Base-by-base conservation (phyloP, 1,140 invertebrate genomes). In the Drosophila punjabiensis region DNA sequence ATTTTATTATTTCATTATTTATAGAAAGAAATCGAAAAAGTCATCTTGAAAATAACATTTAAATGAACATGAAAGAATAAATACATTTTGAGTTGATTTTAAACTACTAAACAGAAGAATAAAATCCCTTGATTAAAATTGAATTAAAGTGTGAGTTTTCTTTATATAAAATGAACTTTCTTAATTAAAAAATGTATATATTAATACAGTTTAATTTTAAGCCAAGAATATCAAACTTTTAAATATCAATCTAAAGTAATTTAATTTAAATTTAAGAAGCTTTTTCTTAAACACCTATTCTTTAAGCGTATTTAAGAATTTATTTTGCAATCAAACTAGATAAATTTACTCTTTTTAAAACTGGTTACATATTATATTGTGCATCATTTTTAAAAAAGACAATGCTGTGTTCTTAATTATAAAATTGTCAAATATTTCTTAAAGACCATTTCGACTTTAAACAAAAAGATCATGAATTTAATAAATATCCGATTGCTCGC, bases 41-140 rank as follows among this genome's bases (percentile, higher is more conserved):
- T 79, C 67, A 79, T 76, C 76, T 70, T 63, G 60, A 59, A 78
- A 85, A 78, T 73, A 66, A 30, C 14, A n/a, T 11, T 41, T 7
- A 30, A 33, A 11, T 8, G 41, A 35, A 24, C 58, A 20, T 18
- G 5, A 7, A 39, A 52, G 52, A 41, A 35, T 0, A 13, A 0
- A 50, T 7, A 14, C 5, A 16, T n/a, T 48, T 30, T 16, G 1
- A n/a, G 6, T 16, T 18, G 4, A 3, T 41, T 41, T 28, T 13
- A 41, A n/a, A 13, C 13, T 1, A n/a, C 3, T 28, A 16, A 37
- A 35, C 16, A 16, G 6, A 28, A 16, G 7, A 10, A 24, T 6
- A 10, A 7, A 0, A 16, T 28, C 1, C 1, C n/a, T 28, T 2
- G 1, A 7, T 35, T 28, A 9, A 6, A 24, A 24, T 1, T 16